phyloP scores from a whole-genome alignment of 2,113 vertebrate genomes.

The Pangasianodon hypophthalmus region DNA sequence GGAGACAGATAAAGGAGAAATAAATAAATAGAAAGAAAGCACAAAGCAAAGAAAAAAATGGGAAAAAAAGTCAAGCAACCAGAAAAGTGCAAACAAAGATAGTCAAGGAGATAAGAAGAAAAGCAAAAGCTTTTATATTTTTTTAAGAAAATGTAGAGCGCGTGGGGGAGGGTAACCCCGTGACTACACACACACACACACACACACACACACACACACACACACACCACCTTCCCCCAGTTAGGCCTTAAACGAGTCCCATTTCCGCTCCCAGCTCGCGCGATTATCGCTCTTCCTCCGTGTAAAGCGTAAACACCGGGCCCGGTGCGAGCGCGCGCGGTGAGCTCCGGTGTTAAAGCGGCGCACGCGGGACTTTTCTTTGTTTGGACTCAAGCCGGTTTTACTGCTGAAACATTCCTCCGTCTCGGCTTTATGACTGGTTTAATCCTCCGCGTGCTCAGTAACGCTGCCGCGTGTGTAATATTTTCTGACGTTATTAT shows the following conservation, averaged over 20 bases:
- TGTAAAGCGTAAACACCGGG: background rate
- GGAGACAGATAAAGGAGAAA: background rate
- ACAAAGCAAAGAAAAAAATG: background rate
- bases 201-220: background rate
- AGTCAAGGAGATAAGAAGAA: background rate
- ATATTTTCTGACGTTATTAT: background rate
- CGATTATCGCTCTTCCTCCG: slow-evolving; percentile 25
- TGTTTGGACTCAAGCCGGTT: slow-evolving; percentile 44
- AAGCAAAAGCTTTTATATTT: background rate
- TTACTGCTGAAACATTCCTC: slow-evolving; percentile 14
- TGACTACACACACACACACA: background rate
- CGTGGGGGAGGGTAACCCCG: slow-evolving; percentile 35
- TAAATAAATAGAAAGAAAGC: background rate
- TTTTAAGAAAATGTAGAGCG: background rate
- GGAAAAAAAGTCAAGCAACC: background rate
- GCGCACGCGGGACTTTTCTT: slow-evolving; percentile 31
- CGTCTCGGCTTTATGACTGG: background rate
- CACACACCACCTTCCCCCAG: slow-evolving; percentile 10
- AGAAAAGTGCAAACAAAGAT: background rate
- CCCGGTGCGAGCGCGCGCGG: background rate
- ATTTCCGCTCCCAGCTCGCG: slow-evolving; percentile 48
- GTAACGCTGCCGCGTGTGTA: background rate
- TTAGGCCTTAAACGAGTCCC: slow-evolving; percentile 48
- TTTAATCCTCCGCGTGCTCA: slow-evolving; percentile 4
- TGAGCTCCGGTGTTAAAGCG: background rate